Evolutionary conservation across 2,888 invertebrate species (phyloP).

Genomic region (Mythimna loreyi): DNA sequence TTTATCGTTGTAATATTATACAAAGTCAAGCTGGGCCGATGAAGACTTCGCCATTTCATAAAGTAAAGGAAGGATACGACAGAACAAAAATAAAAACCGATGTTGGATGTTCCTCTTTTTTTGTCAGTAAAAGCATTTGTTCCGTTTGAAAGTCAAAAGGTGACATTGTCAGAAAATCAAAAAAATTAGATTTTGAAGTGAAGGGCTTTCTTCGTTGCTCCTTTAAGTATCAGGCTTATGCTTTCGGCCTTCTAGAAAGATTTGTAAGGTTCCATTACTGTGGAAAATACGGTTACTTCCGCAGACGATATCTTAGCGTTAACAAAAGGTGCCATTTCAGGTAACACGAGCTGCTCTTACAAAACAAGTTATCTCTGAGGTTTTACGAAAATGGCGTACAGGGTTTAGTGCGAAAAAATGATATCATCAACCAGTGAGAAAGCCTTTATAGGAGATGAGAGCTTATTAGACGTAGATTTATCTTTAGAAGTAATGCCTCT

Average conservation of each 20-base stretch:
- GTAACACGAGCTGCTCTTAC: conserved; percentile 41
- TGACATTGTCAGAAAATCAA: conserved; percentile 10
- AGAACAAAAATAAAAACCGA: conserved; percentile 56
- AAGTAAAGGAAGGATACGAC: conserved; percentile 66
- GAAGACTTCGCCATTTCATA: conserved; percentile 68
- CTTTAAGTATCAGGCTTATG: conserved; percentile 4
- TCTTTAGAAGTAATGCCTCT: background rate
- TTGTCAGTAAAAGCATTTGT: conserved; percentile 46
- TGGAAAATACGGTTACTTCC: conserved; percentile 62
- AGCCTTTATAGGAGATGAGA: background rate
- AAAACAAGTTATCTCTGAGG: conserved; percentile 47
- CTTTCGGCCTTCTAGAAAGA: conserved; percentile 54
- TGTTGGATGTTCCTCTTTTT: conserved; percentile 39
- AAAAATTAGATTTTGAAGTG: background rate
- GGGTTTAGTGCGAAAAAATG: conserved; percentile 31
- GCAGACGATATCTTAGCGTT: conserved; percentile 49
- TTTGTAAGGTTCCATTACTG: conserved; percentile 60
- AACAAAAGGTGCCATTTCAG: conserved; percentile 53
- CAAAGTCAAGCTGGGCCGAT: conserved; percentile 67
- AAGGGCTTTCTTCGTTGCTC: background rate
- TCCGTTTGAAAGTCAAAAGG: conserved; percentile 29
- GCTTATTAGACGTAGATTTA: conserved; percentile 17
- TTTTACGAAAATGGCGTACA: conserved; percentile 18
- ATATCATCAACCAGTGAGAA: conserved; percentile 21
- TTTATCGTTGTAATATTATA: conserved; percentile 76